Conservation (phyloP, 1,140 invertebrate species). For the Procambarus clarkii region DNA sequence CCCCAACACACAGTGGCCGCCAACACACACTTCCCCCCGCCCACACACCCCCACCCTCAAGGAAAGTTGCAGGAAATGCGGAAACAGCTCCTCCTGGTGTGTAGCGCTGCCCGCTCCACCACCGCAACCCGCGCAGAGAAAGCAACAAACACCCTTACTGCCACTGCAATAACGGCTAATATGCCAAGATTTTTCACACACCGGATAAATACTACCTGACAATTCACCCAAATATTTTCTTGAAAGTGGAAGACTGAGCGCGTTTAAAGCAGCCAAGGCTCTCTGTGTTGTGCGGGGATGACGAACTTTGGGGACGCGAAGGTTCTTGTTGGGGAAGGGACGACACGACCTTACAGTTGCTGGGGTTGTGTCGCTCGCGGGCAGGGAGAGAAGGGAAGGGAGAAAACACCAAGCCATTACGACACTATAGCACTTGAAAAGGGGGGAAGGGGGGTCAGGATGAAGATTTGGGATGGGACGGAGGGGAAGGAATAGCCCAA, state of each 20-base stretch:
- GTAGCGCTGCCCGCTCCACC: background rate
- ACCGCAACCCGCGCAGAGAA: background rate
- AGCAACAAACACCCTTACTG: background rate
- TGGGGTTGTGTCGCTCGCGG: too few relatives aligned
- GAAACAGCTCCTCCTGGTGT: constrained; percentile 26
- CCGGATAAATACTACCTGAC: background rate
- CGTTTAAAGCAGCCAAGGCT: background rate
- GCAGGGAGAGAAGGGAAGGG: background rate
- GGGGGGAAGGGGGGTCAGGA: too few relatives aligned
- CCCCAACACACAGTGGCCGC: constrained; percentile 4
- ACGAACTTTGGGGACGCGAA: too few relatives aligned
- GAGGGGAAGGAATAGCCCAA: too few relatives aligned
- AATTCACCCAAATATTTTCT: background rate
- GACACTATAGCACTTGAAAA: too few relatives aligned
- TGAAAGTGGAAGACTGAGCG: background rate
- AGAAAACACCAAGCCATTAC: background rate
- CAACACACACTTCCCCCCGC: background rate
- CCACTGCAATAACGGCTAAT: background rate
- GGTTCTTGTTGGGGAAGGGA: background rate
- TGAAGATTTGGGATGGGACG: too few relatives aligned
- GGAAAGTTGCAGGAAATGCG: constrained; percentile 39
- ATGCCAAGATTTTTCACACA: background rate
- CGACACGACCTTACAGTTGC: background rate
- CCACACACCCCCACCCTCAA: background rate
- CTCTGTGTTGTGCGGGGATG: background rate